A percentile compares a stretch with the other conserved stretches of the same genome.
Evolutionary conservation across 2,888 invertebrate genomes (phyloP).

Genomic region (Himalopsyche tibetana): DNA sequence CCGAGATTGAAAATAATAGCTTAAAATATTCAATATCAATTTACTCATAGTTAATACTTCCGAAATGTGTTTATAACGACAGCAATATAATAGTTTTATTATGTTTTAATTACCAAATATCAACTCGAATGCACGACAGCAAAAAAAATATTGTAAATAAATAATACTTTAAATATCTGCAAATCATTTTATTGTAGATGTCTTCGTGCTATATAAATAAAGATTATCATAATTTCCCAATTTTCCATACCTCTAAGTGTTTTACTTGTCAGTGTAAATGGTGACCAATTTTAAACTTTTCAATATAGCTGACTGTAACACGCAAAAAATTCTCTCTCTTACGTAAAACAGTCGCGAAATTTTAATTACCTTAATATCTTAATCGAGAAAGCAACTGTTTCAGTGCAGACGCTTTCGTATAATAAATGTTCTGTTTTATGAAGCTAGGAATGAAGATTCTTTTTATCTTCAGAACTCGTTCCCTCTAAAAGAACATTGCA

Average conservation of each 20-base stretch:
- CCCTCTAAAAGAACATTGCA: not conserved
- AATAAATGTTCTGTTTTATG: slow-evolving; percentile 43
- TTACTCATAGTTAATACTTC: too few relatives aligned
- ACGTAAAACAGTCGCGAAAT: slow-evolving; percentile 55
- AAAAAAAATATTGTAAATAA: too few relatives aligned
- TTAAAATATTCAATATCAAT: too few relatives aligned
- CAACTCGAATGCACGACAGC: too few relatives aligned
- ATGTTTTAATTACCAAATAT: too few relatives aligned
- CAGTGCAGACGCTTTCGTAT: not conserved
- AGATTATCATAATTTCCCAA: not conserved
- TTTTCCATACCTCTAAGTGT: not conserved
- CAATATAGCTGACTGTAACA: not conserved
- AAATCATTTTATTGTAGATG: not conserved
- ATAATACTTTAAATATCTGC: too few relatives aligned
- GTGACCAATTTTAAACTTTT: not conserved
- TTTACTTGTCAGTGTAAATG: not conserved
- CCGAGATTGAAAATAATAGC: too few relatives aligned
- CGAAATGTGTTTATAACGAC: too few relatives aligned
- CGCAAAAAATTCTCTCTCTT: slow-evolving; percentile 31
- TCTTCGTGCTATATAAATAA: not conserved
- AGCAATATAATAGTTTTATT: too few relatives aligned
- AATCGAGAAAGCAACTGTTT: slow-evolving; percentile 50
- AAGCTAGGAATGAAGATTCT: not conserved
- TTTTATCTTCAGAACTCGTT: not conserved
- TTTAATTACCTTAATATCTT: slow-evolving; percentile 60